Base-by-base conservation (phyloP, 2,797 vertebrate species). In the Eurystomus glaucurus region DNA sequence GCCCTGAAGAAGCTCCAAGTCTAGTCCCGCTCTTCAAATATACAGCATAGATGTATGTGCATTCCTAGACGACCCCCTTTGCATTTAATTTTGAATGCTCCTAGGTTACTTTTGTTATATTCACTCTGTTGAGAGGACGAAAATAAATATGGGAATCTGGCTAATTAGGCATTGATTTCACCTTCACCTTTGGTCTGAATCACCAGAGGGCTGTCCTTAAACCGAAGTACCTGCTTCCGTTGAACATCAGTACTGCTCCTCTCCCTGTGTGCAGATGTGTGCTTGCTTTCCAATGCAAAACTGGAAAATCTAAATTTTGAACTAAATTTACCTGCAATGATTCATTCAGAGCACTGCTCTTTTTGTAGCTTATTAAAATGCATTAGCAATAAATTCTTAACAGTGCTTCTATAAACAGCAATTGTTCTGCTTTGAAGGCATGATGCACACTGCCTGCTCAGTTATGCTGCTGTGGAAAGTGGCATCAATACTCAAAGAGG, bases 341-440 rank as follows among this genome's bases (percentile, higher is more conserved):
- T 88, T 85, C 78, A 87, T 88, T 84, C 65, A 71, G 72, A 78
- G 84, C 37, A 54, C 37, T 77, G 72, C 48, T 91, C 31, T 92
- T 96, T 89, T 64, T 37, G 11, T 77, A 80, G 61, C 86, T 82
- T 90, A 87, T 69, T 82, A 85, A 95, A 88, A 91, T 68, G 61
- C 57, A 51, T 66, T 87, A 92, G 75, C 68, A 90, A 81, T 80
- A 61, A 88, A 75, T 88, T 93, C 60, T 43, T 91, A 68, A 78
- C 78, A 78, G n/a, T 69, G 86, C 61, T 93, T 87, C 90, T 92
- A 68, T 81, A 92, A 95, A 71, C 92, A 94, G 86, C 64, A 85
- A 7, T 92, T 68, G 82, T 85, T 93, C 58, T 83, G 31, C 81
- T 94, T 89, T 91, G 92, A 90, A 77, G 86, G 57, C 9, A 1